These are phyloP conservation scores for Meiosimyza decipiens DNA, from an alignment of 2,888 invertebrate species.

Conservation along the genomic window DNA sequence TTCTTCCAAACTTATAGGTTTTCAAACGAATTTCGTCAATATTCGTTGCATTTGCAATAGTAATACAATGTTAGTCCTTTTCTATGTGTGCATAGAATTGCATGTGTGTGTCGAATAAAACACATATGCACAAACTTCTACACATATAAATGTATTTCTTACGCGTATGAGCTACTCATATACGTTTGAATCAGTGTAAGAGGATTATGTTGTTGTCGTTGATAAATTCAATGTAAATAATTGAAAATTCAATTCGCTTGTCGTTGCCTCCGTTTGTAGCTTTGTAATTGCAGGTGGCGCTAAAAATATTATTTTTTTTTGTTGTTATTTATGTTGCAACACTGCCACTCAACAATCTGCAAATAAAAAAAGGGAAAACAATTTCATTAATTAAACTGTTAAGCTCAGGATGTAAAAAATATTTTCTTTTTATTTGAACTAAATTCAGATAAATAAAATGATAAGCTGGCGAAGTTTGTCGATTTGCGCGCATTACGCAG, in stretches of 20 bases:
- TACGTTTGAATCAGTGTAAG: neutral
- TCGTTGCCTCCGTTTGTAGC: neutral
- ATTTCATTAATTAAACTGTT: too few relatives aligned
- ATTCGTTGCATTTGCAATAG: neutral
- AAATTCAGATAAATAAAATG: too few relatives aligned
- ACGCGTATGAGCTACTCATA: neutral
- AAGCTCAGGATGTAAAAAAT: too few relatives aligned
- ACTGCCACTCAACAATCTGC: constrained; percentile 6
- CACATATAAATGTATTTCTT: too few relatives aligned
- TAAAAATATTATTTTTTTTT: neutral
- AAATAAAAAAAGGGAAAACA: neutral
- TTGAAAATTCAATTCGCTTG: constrained; percentile 4
- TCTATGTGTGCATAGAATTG: constrained; percentile 36
- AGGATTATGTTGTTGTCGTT: neutral
- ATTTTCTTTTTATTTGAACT: too few relatives aligned
- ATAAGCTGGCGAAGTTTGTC: too few relatives aligned
- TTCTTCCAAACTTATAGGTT: too few relatives aligned
- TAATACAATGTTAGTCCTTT: constrained; percentile 25
- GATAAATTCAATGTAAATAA: constrained; percentile 10
- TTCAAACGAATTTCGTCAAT: too few relatives aligned
- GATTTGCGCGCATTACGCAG: too few relatives aligned
- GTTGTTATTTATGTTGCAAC: constrained; percentile 9
- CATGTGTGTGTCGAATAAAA: too few relatives aligned
- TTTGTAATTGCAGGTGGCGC: neutral
- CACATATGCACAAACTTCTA: too few relatives aligned